Base-by-base conservation (phyloP, 2,113 vertebrate genomes). In the Alligator sinensis region DNA sequence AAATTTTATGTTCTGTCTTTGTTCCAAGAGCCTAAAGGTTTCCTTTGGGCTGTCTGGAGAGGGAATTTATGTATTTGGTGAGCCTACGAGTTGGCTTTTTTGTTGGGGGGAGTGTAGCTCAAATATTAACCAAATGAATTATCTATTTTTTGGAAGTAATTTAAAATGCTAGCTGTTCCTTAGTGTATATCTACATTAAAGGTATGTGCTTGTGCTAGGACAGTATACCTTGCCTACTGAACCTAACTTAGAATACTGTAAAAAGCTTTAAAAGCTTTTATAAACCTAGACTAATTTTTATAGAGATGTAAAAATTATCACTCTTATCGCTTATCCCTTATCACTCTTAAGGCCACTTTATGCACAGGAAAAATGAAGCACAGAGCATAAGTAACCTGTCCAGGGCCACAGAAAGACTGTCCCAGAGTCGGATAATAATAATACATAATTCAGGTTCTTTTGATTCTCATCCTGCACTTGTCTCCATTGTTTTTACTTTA, bases 51-150 rank as follows among this genome's bases (percentile, higher is more conserved):
- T 91, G 72, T 89, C 80, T 87, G 80, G 25, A 60, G 78, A 74
- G 84, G 54, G 16, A 66, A 47, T 81, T 86, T 82, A 77, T 61
- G 14, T 83, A 13, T 84, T 84, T 79, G 58, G 11, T 60, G 30
- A 92, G 79, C 58, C 7, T 82, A 88, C 70, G 60, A 83, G 3
- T 10, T 77, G 28, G 11, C 63, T 92, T 92, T 87, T 95, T 89
- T 87, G 85, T 86, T 38, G 63, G 64, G 70, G 74, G 77, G 94
- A 89, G 82, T 38, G 34, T 38, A 70, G 86, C 64, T 92, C 12
- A 19, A 91, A 74, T 79, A 18, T 55, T 60, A 30, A 78, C 59
- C 72, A 13, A 2, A n/a, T 75, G 19, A 28, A 76, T 84, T 86
- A 27, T 61, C 75, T 30, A 0, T 1, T 13, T 25, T 58, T 24